Evolutionary conservation across 2,113 vertebrate genomes (phyloP), one percentile per base, ranked within the genome.

Genomic region (Hippocampus barbouri): DNA sequence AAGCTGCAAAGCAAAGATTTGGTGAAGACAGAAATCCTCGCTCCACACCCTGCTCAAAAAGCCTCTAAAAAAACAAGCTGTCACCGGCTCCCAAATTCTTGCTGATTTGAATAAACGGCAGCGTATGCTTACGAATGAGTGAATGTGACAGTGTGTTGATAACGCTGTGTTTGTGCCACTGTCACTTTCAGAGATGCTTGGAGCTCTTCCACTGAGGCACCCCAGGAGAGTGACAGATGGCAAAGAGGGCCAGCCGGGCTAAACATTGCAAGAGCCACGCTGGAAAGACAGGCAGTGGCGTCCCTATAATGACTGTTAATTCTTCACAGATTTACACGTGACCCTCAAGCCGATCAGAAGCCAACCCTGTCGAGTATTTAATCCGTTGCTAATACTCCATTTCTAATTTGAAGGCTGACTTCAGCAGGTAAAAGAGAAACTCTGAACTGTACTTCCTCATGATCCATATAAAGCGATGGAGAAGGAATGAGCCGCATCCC

Each of bases 1-100:
- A 87, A 85, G 76, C 82, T 20, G 79, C 78, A 80, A 75, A 78
- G 83, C 82, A 87, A 86, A 88, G 83, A 83, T 87, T 84, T 83
- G 73, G 69, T 66, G 73, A 76, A 82, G 82, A 87, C 76, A 79
- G 79, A 80, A 81, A 79, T 73, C 77, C 68, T 40, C 41, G 43
- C 64, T 21, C 63, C 63, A 53, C 40, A n/a, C 43, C 64, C 41
- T 43, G 25, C 10, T 65, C 70, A 83, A 68, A 76, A 75, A 41
- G 30, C 66, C 63, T 49, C 56, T 62, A 64, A 72, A 79, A 67
- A 87, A 84, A 83, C 76, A 80, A 83, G 81, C 79, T 85, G 87
- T 86, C 83, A 83, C 73, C 71, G 47, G 79, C 70, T 80, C 66
- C 68, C n/a, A 70, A 80, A 86, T 79, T 79, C 65, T 20, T 74